These are phyloP conservation scores for Tribolium madens DNA, from an alignment of 1,140 invertebrate genomes.

Conservation along the genomic window DNA sequence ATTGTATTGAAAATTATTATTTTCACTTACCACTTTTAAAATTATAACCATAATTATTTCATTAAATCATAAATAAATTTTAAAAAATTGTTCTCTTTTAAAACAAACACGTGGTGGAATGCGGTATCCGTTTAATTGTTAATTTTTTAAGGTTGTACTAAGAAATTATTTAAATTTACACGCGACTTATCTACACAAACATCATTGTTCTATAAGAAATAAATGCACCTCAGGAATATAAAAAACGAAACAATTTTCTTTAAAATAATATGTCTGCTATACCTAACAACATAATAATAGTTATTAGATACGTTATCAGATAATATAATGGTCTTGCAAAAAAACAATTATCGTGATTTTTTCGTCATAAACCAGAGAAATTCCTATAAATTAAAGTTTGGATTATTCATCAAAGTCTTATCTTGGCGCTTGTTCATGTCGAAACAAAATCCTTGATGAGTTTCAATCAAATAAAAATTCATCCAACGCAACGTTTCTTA, in stretches of 20 bases:
- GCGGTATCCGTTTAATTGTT: background rate
- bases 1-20: too few relatives aligned
- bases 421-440: background rate
- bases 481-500: too few relatives aligned
- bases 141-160: background rate
- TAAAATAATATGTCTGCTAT: background rate
- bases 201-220: constrained; percentile 18
- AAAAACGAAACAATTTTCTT: background rate
- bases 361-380: background rate
- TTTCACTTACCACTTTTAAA: too few relatives aligned
- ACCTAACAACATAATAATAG: background rate
- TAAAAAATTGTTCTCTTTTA: too few relatives aligned
- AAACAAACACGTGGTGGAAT: background rate
- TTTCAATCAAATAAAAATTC: background rate
- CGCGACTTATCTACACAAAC: constrained; percentile 10
- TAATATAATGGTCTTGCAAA: background rate
- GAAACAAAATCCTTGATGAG: background rate
- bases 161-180: constrained; percentile 20
- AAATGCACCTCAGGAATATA: constrained; percentile 2
- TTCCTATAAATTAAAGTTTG: background rate
- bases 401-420: background rate
- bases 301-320: background rate
- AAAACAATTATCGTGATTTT: background rate
- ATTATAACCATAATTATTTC: too few relatives aligned
- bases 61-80: too few relatives aligned